phyloP scores from a whole-genome alignment of 2,113 vertebrate species.

The Oreochromis tanganicae region DNA sequence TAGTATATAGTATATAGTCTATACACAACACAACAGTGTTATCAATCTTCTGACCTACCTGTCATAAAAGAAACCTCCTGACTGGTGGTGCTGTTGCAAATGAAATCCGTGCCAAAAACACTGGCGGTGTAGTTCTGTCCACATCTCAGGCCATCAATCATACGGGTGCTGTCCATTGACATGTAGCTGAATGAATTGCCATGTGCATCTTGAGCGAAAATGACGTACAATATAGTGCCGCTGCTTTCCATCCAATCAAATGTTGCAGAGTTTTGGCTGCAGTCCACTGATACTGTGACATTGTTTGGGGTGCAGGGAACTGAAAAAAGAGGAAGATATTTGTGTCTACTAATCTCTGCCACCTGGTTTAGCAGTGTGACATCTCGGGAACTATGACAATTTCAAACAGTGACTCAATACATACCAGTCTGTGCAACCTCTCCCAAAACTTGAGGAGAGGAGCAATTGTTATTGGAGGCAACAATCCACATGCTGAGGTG shows the following conservation, averaged over 20 bases:
- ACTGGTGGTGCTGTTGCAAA: slow-evolving; percentile 67
- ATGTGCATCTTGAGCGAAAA: slow-evolving; percentile 11
- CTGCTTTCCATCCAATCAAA: slow-evolving; percentile 55
- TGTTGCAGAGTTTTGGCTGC: slow-evolving; percentile 46
- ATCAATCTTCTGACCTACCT: slow-evolving; percentile 42
- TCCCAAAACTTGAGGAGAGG: slow-evolving; percentile 51
- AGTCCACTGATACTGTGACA: slow-evolving; percentile 31
- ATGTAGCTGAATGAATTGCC: slow-evolving; percentile 45
- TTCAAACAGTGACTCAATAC: background rate
- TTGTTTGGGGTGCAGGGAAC: slow-evolving; percentile 69
- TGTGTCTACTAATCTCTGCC: background rate
- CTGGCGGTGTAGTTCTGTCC: slow-evolving; percentile 61
- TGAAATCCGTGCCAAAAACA: slow-evolving; percentile 53
- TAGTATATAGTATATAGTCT: background rate
- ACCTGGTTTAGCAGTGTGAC: background rate
- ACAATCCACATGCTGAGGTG: slow-evolving; percentile 67
- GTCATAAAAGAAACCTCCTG: slow-evolving; percentile 38
- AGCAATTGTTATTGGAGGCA: slow-evolving; percentile 63
- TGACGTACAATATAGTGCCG: slow-evolving; percentile 57
- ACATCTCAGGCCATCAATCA: slow-evolving; percentile 60
- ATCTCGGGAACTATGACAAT: background rate
- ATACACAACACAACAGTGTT: background rate
- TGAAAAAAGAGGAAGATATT: slow-evolving; percentile 8
- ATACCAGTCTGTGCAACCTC: slow-evolving; percentile 63
- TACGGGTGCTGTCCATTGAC: slow-evolving; percentile 35